Base-by-base conservation (phyloP, 2,888 invertebrate species). In the Anorthoa munda region DNA sequence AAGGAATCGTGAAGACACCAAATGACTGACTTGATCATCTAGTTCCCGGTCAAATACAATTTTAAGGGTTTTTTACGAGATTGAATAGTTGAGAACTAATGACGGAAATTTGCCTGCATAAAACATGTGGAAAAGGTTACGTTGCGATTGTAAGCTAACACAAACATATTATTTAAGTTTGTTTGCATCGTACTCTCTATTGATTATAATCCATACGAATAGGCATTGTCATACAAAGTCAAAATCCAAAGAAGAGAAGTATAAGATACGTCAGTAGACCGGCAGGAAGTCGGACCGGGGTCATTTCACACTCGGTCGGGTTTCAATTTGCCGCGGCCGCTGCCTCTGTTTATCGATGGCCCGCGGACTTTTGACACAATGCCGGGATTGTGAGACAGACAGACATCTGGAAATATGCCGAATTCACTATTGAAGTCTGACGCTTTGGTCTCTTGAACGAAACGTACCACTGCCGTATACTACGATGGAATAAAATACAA, bases 291-390 rank as follows among this genome's bases (percentile, higher is more conserved):
- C 92, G 90, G 91, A 89, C 92, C 89, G 87, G 88, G 93, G 93
- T 95, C 93, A 94, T 95, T 95, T 96, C 95, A 95, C 95, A 95
- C 95, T 94, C 92, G 92, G 95, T 90, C 94, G 94, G 87, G 88
- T 95, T 95, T 95, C 95, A 95, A 96, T 95, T 95, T 94, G 92
- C 94, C 92, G 92, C 93, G 92, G 92, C 91, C 90, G 70, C 82
- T 77, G 90, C 89, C 83, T 89, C 92, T 93, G 92, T 95, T 94
- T 94, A 94, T 94, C 92, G 92, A 92, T 86, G 85, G 88, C 86
- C 88, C 88, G 86, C 87, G 88, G 87, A 87, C 86, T 78, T 81
- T 81, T 65, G 81, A 83, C 79, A 77, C 55, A 78, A 67, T 73
- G 61, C 60, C 51, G 63, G 66, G 59, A 72, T 68, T 53, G 69